Percentiles rank a stretch among this genome's conserved stretches.
These are phyloP conservation scores for Thamnaconus septentrionalis DNA, from an alignment of 2,113 vertebrate species.

Conservation along the genomic window DNA sequence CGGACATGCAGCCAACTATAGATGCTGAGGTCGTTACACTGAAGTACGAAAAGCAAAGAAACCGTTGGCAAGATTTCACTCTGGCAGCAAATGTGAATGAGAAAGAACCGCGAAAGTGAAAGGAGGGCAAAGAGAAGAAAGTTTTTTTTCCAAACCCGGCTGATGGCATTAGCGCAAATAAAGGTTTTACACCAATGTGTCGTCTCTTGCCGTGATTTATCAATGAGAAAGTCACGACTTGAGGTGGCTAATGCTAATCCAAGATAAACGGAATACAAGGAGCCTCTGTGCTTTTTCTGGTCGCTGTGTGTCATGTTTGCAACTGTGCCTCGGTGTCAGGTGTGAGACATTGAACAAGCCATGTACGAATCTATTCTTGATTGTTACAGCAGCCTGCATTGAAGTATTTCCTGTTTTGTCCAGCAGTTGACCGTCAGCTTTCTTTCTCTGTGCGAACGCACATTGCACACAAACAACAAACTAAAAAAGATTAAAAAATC, in stretches of 20 bases:
- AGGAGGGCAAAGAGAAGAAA: not conserved
- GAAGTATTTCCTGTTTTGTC: not conserved
- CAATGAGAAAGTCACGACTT: no score
- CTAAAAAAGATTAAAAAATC: not conserved
- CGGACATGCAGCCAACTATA: constrained; percentile 24
- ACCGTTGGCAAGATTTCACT: constrained; percentile 15
- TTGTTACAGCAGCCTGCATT: not conserved
- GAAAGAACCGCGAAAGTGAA: not conserved
- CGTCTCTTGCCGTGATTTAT: no score
- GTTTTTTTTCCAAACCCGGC: not conserved
- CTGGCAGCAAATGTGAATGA: not conserved
- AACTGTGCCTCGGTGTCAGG: no score
- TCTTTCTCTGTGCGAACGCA: no score
- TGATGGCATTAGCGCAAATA: no score
- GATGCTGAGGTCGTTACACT: constrained; percentile 10
- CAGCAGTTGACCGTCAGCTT: no score
- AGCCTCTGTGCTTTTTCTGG: no score
- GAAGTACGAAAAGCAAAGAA: constrained; percentile 13
- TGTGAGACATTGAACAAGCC: no score
- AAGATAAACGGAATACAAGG: not conserved
- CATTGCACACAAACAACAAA: not conserved
- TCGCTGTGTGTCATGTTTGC: no score
- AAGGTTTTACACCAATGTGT: no score
- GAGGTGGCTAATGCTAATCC: no score
- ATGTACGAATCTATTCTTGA: not conserved